A percentile compares a stretch with the other conserved stretches of the same genome.
These are phyloP conservation scores for Diachrysia chrysitis DNA, from an alignment of 2,888 invertebrate genomes.

Conservation along the genomic window DNA sequence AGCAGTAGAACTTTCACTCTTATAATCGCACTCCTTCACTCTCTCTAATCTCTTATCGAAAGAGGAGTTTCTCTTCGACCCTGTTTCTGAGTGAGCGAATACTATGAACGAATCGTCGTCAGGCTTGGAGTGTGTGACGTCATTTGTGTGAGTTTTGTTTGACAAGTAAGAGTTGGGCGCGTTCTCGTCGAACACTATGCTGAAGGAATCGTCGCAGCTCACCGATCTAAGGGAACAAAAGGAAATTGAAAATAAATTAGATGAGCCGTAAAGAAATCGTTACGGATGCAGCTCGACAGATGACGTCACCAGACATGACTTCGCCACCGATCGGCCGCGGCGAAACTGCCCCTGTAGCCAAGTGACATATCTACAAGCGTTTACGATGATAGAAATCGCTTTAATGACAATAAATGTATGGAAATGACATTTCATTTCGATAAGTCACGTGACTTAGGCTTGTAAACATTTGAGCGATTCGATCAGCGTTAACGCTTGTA, in stretches of 20 bases:
- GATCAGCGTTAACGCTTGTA: no score
- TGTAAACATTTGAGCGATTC: no score
- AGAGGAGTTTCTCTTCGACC: slow-evolving; percentile 64
- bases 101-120: slow-evolving; percentile 81
- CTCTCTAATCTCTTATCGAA: slow-evolving; percentile 75
- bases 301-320: no score
- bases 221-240: slow-evolving; percentile 69
- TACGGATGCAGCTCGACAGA: no score
- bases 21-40: slow-evolving; percentile 75
- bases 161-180: slow-evolving; percentile 49
- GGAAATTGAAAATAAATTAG: background rate
- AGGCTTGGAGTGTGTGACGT: slow-evolving; percentile 61
- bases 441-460: no score
- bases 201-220: slow-evolving; percentile 85
- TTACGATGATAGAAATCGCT: no score
- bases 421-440: no score
- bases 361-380: no score
- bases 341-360: no score
- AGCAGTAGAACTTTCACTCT: slow-evolving; percentile 66
- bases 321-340: no score
- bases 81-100: slow-evolving; percentile 70
- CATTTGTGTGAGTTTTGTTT: slow-evolving; percentile 40
- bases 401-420: no score
- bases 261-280: background rate
- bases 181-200: slow-evolving; percentile 82